phyloP scores from a whole-genome alignment of 2,888 invertebrate genomes.

The Caenorhabditis sulstoni region DNA sequence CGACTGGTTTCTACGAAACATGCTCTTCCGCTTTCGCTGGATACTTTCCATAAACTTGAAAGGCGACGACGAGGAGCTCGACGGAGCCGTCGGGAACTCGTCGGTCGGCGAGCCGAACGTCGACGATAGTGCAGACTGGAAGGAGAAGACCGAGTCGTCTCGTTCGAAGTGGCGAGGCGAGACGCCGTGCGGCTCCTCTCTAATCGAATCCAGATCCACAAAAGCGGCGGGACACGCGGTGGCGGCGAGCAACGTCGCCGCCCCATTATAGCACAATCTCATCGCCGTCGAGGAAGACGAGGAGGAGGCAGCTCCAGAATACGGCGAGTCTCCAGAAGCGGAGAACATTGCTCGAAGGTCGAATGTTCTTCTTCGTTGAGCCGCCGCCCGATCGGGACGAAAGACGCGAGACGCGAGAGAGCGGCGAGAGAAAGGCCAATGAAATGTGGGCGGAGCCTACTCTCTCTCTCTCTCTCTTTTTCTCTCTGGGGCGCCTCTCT shows the following conservation, averaged over 20 bases:
- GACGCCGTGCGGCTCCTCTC: conserved; percentile 44
- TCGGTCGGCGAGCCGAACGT: conserved; percentile 25
- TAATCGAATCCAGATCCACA: conserved; percentile 59
- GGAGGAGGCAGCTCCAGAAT: conserved; percentile 8
- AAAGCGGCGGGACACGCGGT: conserved; percentile 31
- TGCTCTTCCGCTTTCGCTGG: conserved; percentile 49
- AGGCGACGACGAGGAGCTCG: conserved; percentile 24
- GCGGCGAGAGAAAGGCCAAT: conserved; percentile 13
- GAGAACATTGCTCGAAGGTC: conserved; percentile 26
- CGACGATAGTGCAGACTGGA: conserved; percentile 9
- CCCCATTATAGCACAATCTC: conserved; percentile 46
- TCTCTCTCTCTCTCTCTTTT: conserved; percentile 9
- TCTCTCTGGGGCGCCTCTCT: not conserved
- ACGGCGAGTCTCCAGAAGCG: conserved; percentile 8
- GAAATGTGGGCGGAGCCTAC: conserved; percentile 39
- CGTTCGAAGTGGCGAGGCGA: conserved; percentile 23
- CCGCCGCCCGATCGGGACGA: not conserved
- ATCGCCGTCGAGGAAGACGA: conserved; percentile 28
- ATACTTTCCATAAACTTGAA: conserved; percentile 53
- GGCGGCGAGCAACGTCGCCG: conserved; percentile 40
- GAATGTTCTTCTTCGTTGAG: conserved; percentile 17
- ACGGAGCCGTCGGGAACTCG: not conserved
- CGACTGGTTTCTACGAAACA: conserved; percentile 59
- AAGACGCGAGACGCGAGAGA: conserved; percentile 2
- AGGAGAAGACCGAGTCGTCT: conserved; percentile 36